Evolutionary conservation across 1,140 invertebrate genomes (phyloP), one percentile per base, ranked within the genome.

Genomic region (Kradibia gibbosae): DNA sequence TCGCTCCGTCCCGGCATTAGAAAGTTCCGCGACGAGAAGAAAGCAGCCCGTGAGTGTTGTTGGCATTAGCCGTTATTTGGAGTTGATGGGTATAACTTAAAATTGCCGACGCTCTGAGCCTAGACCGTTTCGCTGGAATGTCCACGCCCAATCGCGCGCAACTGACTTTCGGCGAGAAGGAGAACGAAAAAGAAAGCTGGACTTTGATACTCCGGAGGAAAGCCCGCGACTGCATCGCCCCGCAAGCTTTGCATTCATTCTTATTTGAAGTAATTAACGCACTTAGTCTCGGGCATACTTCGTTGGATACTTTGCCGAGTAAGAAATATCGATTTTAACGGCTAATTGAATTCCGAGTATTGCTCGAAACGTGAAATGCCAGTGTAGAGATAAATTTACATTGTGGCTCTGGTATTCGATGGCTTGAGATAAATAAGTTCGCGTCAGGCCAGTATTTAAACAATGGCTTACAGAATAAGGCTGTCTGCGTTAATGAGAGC

Each of bases 61-160:
- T 39, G 39, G 53, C 65, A 81, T 77, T 81, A 77, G 77, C 39
- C 50, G 80, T 60, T 77, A 81, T 81, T 81, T 81, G 80, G 80
- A 57, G 74, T 62, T 72, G 60, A 65, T 80, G 39, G 53, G 60
- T 65, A 62, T 80, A 48, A 60, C 42, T 80, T 60, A 74, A 80
- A 80, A 74, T 74, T 80, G 72, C 60, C 42, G 39, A 13, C 3
- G 53, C 13, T 48, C 17, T 48, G 45, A 7, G 8, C 8, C 8
- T 7, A 48, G 45, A 48, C n/a, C n/a, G n/a, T n/a, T n/a, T n/a
- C n/a, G n/a, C n/a, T n/a, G n/a, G n/a, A n/a, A n/a, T n/a, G 67
- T n/a, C 8, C n/a, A 39, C 36, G 65, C 1, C 34, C 50, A 53
- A 42, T 50, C 25, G 20, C 60, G 55, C 34, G 15, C n/a, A 22